Conservation (phyloP, 2,888 invertebrate genomes). For the Drosophila atripex region DNA sequence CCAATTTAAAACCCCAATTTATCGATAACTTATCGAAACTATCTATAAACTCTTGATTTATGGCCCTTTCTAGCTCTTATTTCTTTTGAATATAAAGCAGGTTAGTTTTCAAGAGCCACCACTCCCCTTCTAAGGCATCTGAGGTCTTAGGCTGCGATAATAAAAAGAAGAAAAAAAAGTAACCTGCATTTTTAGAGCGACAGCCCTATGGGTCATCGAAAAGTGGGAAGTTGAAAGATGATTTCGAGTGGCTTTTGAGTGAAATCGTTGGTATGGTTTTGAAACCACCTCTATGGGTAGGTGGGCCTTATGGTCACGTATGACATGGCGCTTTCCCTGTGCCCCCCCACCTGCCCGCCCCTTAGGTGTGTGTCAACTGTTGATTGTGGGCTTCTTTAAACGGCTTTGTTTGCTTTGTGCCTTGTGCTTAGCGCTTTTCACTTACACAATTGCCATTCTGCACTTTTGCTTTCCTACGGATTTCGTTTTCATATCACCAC, state of each 20-base stretch:
- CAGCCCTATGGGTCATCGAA: not conserved
- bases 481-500: constrained; percentile 59
- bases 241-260: constrained; percentile 20
- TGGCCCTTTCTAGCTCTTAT: no score
- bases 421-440: constrained; percentile 20
- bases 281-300: not conserved
- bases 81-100: no score
- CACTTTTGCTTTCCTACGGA: constrained; percentile 68
- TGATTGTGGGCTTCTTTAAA: constrained; percentile 33
- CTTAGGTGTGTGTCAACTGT: no score
- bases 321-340: constrained; percentile 37
- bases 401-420: constrained; percentile 21
- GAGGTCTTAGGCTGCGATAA: no score
- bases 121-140: no score
- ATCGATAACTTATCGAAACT: no score
- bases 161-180: no score
- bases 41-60: no score
- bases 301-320: constrained; percentile 35
- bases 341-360: not conserved
- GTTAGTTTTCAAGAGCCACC: no score
- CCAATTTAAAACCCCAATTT: no score
- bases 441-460: constrained; percentile 55
- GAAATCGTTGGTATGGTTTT: constrained; percentile 14
- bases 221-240: constrained; percentile 16
- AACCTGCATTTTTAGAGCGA: not conserved